These are phyloP conservation scores for Ophonus ardosiacus DNA, from an alignment of 2,888 invertebrate species.

Conservation along the genomic window DNA sequence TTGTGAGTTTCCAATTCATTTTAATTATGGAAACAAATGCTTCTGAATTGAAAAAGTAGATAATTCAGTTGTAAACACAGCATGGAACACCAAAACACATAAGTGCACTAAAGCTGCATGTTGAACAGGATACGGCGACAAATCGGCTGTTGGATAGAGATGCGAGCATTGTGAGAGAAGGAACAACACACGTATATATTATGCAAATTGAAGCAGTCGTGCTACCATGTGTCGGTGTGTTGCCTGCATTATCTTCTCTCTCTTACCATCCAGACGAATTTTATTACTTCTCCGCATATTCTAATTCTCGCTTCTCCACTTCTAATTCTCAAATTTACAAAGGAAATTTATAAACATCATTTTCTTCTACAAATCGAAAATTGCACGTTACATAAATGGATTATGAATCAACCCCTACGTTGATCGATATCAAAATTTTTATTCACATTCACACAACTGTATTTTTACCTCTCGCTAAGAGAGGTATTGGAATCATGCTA, in stretches of 20 bases:
- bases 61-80: slow-evolving; percentile 31
- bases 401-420: too few relatives aligned
- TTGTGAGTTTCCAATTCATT: too few relatives aligned
- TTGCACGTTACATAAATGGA: too few relatives aligned
- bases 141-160: slow-evolving; percentile 39
- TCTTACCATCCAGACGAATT: slow-evolving; percentile 37
- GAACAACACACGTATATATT: slow-evolving; percentile 52
- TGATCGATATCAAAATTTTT: too few relatives aligned
- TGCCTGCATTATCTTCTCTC: slow-evolving; percentile 30
- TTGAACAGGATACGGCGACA: slow-evolving; percentile 47
- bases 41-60: slow-evolving; percentile 21
- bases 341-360: slow-evolving; percentile 24
- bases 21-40: not conserved
- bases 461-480: too few relatives aligned
- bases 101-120: slow-evolving; percentile 63
- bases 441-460: too few relatives aligned
- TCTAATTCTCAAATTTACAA: slow-evolving; percentile 26
- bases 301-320: slow-evolving; percentile 33
- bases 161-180: slow-evolving; percentile 37
- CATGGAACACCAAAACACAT: slow-evolving; percentile 2
- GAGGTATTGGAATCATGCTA: too few relatives aligned
- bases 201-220: slow-evolving; percentile 59
- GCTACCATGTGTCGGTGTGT: slow-evolving; percentile 34
- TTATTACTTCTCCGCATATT: slow-evolving; percentile 34
- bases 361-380: not conserved